Evolutionary conservation across 1,140 invertebrate species (phyloP), one percentile per base, ranked within the genome.

Genomic region (Pachypsylla venusta): DNA sequence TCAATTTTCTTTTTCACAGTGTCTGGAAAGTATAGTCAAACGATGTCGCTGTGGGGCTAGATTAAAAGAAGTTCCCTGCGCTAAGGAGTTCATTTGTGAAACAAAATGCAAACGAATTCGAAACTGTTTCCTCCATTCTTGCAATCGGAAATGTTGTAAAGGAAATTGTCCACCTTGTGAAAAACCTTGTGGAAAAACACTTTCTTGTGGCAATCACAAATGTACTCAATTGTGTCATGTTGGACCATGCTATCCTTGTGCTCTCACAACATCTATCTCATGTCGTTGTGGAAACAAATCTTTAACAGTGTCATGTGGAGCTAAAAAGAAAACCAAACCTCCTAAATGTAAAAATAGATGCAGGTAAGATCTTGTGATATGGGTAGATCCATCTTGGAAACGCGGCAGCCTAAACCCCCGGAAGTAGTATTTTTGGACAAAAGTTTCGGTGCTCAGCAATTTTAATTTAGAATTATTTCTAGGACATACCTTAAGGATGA

Each of bases 181-280:
- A 67, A 91, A 93, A 70, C 73, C 79, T 0, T 97, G 93, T 73
- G 84, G 85, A 7, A 84, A 83, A 68, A 82, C 79, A 1, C 70
- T 95, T 1, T 80, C 81, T 19, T 96, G 92, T 70, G 82, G 85
- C 10, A 86, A 90, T 56, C 93, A 97, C 69, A 92, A 92, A 71
- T 97, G 93, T 69, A 73, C 78, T 10, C 85, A 82, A 26, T 76
- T 85, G 0, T 95, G 91, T 70, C 92, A 95, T 68, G 80, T 77
- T 63, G 92, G 92, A 0, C 85, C 83, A 0, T 97, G 93, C 65
- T 96, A 93, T 72, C 93, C 93, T 0, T 97, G 93, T 66, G 79
- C 81, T 2, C 69, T 83, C 58, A 86, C 82, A 22, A 83, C 84
- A 2, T 78, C 82, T 65, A 77, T 95, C 0, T 81, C 79, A 19